These are phyloP conservation scores for Zoanthus solanderi DNA, from an alignment of 92 coral and sea anemone genomes.

Conservation along the genomic window DNA sequence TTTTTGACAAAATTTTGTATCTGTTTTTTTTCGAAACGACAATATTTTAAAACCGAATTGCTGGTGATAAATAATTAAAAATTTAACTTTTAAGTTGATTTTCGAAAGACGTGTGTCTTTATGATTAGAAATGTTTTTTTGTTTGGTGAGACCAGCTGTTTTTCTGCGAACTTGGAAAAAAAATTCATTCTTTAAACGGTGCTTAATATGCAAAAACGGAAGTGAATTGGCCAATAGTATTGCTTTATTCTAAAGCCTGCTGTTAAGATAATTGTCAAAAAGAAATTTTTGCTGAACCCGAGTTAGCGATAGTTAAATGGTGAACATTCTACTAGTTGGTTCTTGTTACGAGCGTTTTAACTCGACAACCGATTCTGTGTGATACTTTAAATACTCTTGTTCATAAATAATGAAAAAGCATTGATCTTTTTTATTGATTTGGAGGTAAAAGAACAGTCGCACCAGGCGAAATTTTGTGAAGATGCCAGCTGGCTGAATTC, in stretches of 20 bases:
- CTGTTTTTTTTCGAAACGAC: background rate
- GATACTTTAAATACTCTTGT: background rate
- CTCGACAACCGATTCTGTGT: background rate
- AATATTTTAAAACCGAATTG: background rate
- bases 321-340: background rate
- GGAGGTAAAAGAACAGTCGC: constrained; percentile 42
- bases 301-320: background rate
- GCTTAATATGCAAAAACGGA: constrained; percentile 48
- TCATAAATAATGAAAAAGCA: constrained; percentile 40
- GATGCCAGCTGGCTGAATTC: constrained; percentile 27
- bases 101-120: constrained; percentile 33
- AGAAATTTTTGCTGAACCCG: constrained; percentile 27
- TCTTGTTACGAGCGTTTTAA: background rate
- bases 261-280: constrained; percentile 36
- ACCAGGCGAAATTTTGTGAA: background rate
- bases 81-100: background rate
- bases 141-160: constrained; percentile 42
- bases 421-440: constrained; percentile 15
- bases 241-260: constrained; percentile 1
- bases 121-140: constrained; percentile 26
- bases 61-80: background rate
- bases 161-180: background rate
- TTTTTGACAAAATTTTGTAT: background rate
- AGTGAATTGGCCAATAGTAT: constrained; percentile 31
- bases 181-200: constrained; percentile 27